Conservation (phyloP, 2,888 invertebrate species). For the Idaea straminata region DNA sequence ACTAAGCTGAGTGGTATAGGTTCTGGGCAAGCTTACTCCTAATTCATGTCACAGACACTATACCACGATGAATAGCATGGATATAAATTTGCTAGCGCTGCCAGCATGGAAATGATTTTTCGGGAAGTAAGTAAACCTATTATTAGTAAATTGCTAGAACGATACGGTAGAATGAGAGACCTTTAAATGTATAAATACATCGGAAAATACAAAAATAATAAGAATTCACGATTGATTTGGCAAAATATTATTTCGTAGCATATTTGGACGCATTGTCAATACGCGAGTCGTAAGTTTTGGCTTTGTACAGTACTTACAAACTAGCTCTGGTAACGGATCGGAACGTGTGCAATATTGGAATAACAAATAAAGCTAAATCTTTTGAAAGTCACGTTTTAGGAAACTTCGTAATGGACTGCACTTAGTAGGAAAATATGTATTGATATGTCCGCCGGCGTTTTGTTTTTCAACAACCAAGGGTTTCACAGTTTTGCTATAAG, state of each 20-base stretch:
- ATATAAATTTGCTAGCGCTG: too few species aligned
- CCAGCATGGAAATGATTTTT: too few species aligned
- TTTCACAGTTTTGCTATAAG: too few species aligned
- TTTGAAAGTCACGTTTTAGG: too few species aligned
- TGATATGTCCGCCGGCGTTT: not conserved
- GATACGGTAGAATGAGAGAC: slow-evolving; percentile 16
- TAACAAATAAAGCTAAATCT: not conserved
- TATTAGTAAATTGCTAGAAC: too few species aligned
- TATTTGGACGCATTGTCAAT: slow-evolving; percentile 43
- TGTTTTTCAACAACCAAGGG: too few species aligned
- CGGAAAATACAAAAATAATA: slow-evolving; percentile 25
- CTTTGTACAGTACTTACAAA: slow-evolving; percentile 46
- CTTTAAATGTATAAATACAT: slow-evolving; percentile 24
- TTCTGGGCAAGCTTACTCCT: too few species aligned
- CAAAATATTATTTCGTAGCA: slow-evolving; percentile 31
- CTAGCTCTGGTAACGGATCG: slow-evolving; percentile 25
- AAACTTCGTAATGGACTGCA: too few species aligned
- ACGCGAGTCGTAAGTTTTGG: slow-evolving; percentile 22
- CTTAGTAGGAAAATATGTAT: not conserved
- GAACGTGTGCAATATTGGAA: not conserved
- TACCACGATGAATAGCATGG: too few species aligned
- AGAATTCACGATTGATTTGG: slow-evolving; percentile 25
- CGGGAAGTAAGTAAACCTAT: too few species aligned
- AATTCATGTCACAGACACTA: too few species aligned
- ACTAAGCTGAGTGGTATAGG: too few species aligned